Percentiles rank a stretch among this genome's conserved stretches.
Conservation (phyloP, 2,888 invertebrate species). For the Stenolophus ochropezus region DNA sequence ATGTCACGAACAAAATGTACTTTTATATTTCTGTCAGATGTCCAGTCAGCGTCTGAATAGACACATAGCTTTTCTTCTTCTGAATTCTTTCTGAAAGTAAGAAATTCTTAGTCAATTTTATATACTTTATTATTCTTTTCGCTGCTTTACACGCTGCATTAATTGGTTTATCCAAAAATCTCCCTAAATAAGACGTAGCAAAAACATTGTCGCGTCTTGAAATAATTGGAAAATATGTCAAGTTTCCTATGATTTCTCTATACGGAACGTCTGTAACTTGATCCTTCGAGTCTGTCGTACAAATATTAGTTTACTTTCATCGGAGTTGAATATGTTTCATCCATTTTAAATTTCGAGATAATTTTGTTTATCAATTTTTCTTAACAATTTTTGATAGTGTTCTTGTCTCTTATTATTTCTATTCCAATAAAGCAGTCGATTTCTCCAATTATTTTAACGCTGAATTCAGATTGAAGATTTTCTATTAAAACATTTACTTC, state of each 20-base stretch:
- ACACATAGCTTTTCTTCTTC: background rate
- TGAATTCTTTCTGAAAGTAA: background rate
- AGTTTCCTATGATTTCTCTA: slow-evolving; percentile 57
- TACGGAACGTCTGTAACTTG: slow-evolving; percentile 54
- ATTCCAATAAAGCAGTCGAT: slow-evolving; percentile 27
- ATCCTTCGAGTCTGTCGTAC: slow-evolving; percentile 4
- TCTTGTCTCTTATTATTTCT: slow-evolving; percentile 5
- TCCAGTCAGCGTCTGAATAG: background rate
- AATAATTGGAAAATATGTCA: slow-evolving; percentile 56
- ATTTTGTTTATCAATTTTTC: slow-evolving; percentile 35
- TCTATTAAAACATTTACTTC: background rate
- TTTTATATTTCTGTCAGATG: background rate
- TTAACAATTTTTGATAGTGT: slow-evolving; percentile 44
- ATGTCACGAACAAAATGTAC: background rate
- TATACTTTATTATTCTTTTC: slow-evolving; percentile 43
- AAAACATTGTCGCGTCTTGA: slow-evolving; percentile 56
- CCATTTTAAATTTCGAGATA: slow-evolving; percentile 50
- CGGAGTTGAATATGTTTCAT: slow-evolving; percentile 38
- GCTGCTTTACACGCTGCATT: slow-evolving; percentile 55
- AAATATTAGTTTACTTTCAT: slow-evolving; percentile 48
- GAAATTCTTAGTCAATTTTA: background rate
- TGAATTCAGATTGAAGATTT: background rate
- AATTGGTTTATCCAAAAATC: slow-evolving; percentile 59
- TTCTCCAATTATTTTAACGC: background rate
- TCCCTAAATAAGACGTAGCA: slow-evolving; percentile 52